A percentile compares a stretch with the other conserved stretches of the same genome.
Conservation (phyloP, 2,888 invertebrate species). For the Ellobium chinense region DNA sequence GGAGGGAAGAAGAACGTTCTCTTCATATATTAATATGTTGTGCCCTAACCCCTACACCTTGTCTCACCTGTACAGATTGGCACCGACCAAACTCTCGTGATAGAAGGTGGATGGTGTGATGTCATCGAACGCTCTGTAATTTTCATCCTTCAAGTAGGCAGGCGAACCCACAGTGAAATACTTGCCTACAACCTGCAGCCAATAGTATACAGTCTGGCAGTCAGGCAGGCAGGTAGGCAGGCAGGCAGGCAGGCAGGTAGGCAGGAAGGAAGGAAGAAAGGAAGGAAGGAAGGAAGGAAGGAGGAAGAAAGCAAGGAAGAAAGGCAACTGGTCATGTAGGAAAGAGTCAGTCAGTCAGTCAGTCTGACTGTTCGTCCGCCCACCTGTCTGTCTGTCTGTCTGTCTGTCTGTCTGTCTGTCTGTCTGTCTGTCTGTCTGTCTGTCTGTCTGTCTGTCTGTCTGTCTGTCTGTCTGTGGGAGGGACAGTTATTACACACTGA, state of each 20-base stretch:
- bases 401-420: background rate
- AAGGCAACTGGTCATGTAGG: too few relatives aligned
- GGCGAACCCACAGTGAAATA: conserved; percentile 46
- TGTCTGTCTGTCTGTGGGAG: background rate
- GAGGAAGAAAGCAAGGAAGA: too few relatives aligned
- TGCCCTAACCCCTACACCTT: too few relatives aligned
- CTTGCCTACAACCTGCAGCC: conserved; percentile 48
- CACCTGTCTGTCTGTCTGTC: background rate
- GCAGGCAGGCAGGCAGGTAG: too few relatives aligned
- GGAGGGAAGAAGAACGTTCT: too few relatives aligned
- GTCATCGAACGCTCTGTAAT: background rate
- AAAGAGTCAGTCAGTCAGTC: background rate
- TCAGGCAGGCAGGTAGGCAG: too few relatives aligned
- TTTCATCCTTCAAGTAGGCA: background rate
- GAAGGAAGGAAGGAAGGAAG: too few relatives aligned
- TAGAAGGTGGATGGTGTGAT: background rate
- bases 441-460: background rate
- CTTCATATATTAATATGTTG: too few relatives aligned
- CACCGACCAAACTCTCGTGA: background rate
- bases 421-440: conserved; percentile 1
- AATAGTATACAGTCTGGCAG: too few relatives aligned
- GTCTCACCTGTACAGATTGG: conserved; percentile 16
- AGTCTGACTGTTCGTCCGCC: background rate
- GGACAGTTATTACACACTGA: too few relatives aligned
- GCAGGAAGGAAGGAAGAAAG: too few relatives aligned